These are phyloP conservation scores for Zosterops lateralis DNA, from an alignment of 2,113 vertebrate species.

Conservation along the genomic window DNA sequence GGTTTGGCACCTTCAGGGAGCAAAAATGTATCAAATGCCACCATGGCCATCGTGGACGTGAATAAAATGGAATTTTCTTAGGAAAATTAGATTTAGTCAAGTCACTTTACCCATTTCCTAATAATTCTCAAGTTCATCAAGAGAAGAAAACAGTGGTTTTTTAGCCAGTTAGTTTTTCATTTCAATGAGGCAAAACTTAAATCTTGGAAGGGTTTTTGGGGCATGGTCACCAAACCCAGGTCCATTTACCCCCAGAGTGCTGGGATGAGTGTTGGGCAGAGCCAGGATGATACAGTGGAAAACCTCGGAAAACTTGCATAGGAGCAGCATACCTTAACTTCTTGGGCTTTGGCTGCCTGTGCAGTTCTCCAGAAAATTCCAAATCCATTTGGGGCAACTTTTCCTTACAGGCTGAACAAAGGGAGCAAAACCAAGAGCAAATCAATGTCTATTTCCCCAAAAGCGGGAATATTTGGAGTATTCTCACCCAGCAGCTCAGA, in stretches of 20 bases:
- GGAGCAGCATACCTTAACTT: slow-evolving; percentile 81
- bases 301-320: not conserved
- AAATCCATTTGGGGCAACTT: not conserved
- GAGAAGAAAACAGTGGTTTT: not conserved
- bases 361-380: slow-evolving; percentile 55
- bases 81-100: not conserved
- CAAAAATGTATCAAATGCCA: not conserved
- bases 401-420: not conserved
- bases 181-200: not conserved
- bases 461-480: not conserved
- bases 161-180: not conserved
- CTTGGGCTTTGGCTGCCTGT: slow-evolving; percentile 55
- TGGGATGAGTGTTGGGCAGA: not conserved
- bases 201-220: not conserved
- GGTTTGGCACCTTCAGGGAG: not conserved
- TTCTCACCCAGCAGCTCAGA: not conserved
- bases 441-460: not conserved
- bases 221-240: not conserved
- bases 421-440: not conserved
- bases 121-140: not conserved
- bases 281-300: not conserved
- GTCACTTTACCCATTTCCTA: too few species aligned
- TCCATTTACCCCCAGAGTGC: not conserved
- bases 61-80: not conserved
- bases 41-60: not conserved